Evolutionary conservation across 1,140 invertebrate genomes (phyloP).

Genomic region (Hesperophylax magnus): DNA sequence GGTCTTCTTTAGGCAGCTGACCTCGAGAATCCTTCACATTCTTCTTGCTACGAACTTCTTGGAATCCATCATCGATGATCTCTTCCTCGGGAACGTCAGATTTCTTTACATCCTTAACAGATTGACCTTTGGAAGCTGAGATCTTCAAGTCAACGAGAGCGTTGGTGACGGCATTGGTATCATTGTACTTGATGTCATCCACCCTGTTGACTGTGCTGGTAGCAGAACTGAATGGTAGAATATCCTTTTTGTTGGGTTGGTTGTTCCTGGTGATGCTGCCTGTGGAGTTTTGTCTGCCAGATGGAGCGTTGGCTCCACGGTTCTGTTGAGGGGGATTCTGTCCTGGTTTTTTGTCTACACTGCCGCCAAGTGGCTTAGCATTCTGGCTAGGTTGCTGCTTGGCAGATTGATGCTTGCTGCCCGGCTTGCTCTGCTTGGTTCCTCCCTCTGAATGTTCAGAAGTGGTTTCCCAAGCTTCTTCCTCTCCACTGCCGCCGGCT

Average conservation of each 20-base stretch:
- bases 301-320: constrained; percentile 4
- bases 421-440: constrained; percentile 57
- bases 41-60: constrained; percentile 89
- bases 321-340: not conserved
- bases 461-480: constrained; percentile 79
- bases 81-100: constrained; percentile 61
- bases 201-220: constrained; percentile 69
- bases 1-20: constrained; percentile 66
- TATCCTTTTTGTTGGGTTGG: constrained; percentile 51
- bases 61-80: constrained; percentile 83
- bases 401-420: constrained; percentile 59
- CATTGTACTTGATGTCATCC: constrained; percentile 73
- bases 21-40: constrained; percentile 76
- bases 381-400: constrained; percentile 18
- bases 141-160: constrained; percentile 67
- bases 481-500: constrained; percentile 66
- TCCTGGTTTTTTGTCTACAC: constrained; percentile 48
- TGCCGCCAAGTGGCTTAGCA: not conserved
- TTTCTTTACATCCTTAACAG: constrained; percentile 61
- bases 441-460: constrained; percentile 77
- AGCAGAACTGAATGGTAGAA: constrained; percentile 45
- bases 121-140: constrained; percentile 49
- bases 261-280: constrained; percentile 50
- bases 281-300: constrained; percentile 55
- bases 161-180: constrained; percentile 72